Percentiles rank a stretch among this genome's conserved stretches.
These are phyloP conservation scores for Ammospiza nelsoni DNA, from an alignment of 2,113 vertebrate genomes.

Conservation along the genomic window DNA sequence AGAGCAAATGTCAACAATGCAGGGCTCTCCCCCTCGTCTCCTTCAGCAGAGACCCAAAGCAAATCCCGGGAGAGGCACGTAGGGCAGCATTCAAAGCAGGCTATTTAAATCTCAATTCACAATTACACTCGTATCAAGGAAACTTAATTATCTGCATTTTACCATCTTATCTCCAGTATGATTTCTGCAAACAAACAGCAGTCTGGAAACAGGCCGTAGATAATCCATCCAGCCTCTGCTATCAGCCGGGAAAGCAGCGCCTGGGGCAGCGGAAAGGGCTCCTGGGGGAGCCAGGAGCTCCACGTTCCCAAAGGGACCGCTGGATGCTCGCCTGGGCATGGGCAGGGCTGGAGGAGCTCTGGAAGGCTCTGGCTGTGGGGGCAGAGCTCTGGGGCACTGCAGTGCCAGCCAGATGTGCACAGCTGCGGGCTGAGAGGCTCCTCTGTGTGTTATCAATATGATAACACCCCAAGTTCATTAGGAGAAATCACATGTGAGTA, in stretches of 20 bases:
- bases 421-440: neutral
- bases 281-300: neutral
- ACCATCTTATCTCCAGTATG: slow-evolving; percentile 52
- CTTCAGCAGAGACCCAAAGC: slow-evolving; percentile 26
- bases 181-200: slow-evolving; percentile 63
- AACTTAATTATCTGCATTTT: slow-evolving; percentile 56
- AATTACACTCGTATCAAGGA: slow-evolving; percentile 19
- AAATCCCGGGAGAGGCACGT: neutral
- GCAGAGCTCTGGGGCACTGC: neutral
- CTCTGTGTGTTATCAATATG: neutral
- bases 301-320: neutral
- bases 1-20: slow-evolving; percentile 60
- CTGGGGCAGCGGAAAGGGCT: neutral
- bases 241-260: neutral
- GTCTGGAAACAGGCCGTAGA: slow-evolving; percentile 33
- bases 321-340: neutral
- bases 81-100: slow-evolving; percentile 21
- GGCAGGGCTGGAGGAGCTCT: neutral
- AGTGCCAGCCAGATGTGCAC: neutral
- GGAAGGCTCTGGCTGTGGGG: neutral
- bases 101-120: slow-evolving; percentile 53
- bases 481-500: neutral
- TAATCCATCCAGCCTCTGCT: slow-evolving; percentile 20
- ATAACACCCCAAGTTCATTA: neutral
- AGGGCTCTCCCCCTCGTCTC: neutral